phyloP scores from a whole-genome alignment of 2,888 invertebrate species.

The Euplagia quadripunctaria region DNA sequence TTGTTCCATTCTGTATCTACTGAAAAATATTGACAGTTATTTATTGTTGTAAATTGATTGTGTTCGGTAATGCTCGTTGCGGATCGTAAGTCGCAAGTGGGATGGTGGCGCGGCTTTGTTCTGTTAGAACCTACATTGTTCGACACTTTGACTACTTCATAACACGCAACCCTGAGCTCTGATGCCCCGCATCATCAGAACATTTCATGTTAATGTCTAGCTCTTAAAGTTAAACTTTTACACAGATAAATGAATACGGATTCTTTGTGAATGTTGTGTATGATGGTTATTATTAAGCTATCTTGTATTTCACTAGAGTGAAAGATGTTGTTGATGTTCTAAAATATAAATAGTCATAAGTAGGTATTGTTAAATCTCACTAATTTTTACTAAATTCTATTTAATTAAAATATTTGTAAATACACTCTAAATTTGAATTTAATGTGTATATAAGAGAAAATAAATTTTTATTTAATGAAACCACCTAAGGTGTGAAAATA shows the following conservation, averaged over 20 bases:
- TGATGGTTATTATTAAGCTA: constrained; percentile 74
- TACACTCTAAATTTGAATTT: constrained; percentile 87
- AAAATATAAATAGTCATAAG: constrained; percentile 79
- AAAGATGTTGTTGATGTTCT: constrained; percentile 87
- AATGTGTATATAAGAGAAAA: constrained; percentile 87
- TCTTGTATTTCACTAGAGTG: constrained; percentile 81
- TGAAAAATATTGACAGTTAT: neutral
- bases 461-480: constrained; percentile 84
- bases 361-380: constrained; percentile 87
- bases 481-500: constrained; percentile 86
- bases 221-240: constrained; percentile 54
- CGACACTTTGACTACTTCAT: constrained; percentile 43
- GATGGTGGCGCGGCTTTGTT: constrained; percentile 52
- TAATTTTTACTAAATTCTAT: constrained; percentile 88
- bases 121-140: constrained; percentile 56
- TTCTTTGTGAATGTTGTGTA: constrained; percentile 76
- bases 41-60: neutral
- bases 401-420: constrained; percentile 88
- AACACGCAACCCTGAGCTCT: constrained; percentile 56
- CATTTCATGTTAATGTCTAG: constrained; percentile 63
- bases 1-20: neutral
- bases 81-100: constrained; percentile 15
- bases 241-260: constrained; percentile 74
- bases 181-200: constrained; percentile 56
- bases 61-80: neutral